Conservation (phyloP, 1,140 invertebrate genomes). For the Drosophila bifasciata region DNA sequence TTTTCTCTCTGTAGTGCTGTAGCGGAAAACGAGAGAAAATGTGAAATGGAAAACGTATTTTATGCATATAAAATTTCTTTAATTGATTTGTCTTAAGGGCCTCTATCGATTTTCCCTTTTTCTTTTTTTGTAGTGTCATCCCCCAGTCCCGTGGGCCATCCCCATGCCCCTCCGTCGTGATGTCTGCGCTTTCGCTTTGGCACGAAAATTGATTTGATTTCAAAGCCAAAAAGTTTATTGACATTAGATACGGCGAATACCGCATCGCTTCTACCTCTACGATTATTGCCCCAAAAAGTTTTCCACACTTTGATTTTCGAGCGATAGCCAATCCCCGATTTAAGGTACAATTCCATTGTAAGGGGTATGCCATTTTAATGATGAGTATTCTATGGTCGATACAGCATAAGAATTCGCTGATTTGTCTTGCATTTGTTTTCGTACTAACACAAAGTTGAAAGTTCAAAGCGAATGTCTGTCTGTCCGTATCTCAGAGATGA, state of each 20-base stretch:
- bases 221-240: conserved; percentile 74
- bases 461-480: conserved; percentile 56
- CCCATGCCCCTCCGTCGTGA: conserved; percentile 11
- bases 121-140: not conserved
- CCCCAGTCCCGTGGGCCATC: conserved; percentile 1
- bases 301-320: conserved; percentile 65
- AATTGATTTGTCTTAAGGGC: conserved; percentile 74
- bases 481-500: conserved; percentile 16
- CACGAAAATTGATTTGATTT: conserved; percentile 70
- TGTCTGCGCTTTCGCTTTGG: conserved; percentile 39
- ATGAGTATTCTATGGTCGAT: no score
- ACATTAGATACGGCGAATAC: conserved; percentile 61
- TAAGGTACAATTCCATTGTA: no score
- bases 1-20: conserved; percentile 30
- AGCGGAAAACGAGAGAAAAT: conserved; percentile 22
- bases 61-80: conserved; percentile 37
- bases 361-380: no score
- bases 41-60: conserved; percentile 18
- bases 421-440: conserved; percentile 50
- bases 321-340: conserved; percentile 4
- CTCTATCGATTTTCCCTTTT: conserved; percentile 50
- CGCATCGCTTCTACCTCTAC: not conserved
- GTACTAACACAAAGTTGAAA: conserved; percentile 71
- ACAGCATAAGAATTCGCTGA: conserved; percentile 5
- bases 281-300: conserved; percentile 46